phyloP scores from a whole-genome alignment of 2,888 invertebrate genomes.

The Acleris laterana region DNA sequence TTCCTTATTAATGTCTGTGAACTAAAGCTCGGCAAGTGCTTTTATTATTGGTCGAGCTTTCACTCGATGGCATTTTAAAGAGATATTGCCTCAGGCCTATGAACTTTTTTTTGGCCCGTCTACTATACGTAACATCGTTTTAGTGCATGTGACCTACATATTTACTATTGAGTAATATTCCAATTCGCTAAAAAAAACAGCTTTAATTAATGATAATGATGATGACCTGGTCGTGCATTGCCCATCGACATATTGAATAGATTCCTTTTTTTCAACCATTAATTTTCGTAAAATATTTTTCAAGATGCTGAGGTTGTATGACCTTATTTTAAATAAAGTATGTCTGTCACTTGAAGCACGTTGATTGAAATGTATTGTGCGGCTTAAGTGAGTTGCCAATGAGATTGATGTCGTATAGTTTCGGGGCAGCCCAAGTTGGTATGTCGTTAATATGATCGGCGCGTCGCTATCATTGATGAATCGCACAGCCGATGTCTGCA shows the following conservation, averaged over 20 bases:
- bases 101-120: no score
- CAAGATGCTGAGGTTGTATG: not conserved
- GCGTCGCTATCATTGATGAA: conserved; percentile 30
- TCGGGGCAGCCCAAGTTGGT: conserved; percentile 22
- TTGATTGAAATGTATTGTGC: conserved; percentile 14
- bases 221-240: no score
- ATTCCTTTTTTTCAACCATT: not conserved
- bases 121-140: no score
- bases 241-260: no score
- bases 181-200: no score
- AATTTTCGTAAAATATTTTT: not conserved
- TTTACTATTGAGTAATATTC: no score
- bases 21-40: no score
- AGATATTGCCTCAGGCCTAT: no score
- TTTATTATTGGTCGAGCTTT: no score
- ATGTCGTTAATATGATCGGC: conserved; percentile 20
- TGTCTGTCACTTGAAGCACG: not conserved
- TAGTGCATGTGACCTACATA: no score
- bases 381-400: conserved; percentile 8
- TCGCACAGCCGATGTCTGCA: conserved; percentile 19
- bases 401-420: conserved; percentile 24
- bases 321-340: conserved; percentile 19
- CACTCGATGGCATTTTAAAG: no score
- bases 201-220: no score
- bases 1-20: not conserved